Base-by-base conservation (phyloP, 37 sponge, comb jelly and placozoan species). In the Halisarca cf. caerulea region DNA sequence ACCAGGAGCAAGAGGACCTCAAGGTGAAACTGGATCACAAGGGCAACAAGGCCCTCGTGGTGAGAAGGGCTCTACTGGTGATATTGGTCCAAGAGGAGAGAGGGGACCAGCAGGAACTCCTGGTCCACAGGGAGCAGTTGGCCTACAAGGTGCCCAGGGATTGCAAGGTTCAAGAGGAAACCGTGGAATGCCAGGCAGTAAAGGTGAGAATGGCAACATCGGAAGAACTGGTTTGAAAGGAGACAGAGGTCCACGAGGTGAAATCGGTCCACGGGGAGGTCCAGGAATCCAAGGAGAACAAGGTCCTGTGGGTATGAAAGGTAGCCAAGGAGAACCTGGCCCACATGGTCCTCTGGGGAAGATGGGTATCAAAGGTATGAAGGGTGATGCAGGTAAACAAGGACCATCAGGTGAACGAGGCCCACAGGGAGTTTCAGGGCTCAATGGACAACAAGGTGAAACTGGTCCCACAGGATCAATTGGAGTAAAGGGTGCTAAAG, bases 21-120 rank as follows among this genome's bases (percentile, higher is more conserved):
- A 37, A 5, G 78, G 78, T 32, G 78, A 77, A 36, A 20, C 25
- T 3, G 78, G 78, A 5, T 25, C 37, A 77, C 47, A 24, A 77
- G 78, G 78, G 0, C 78, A 5, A 37, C 40, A 43, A 36, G 78
- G 78, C 21, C 27, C 23, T 1, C 32, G 18, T 21, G 78, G 78
- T 38, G 39, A 32, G 28, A 2, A 37, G 39, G 78, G 78, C 34
- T 44, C 78, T 8, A 25, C 25, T 27, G 78, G 78, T 4, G 23
- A 41, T 39, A 41, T 15, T 27, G 78, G 78, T 1, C 43, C 40
- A 77, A 32, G 39, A 40, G 78, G 78, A 2, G 45, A n/a, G n/a
- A n/a, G n/a, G 39, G 78, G 78, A 77, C 78, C 78, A 24, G 25
- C 25, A 38, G 78, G 78, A 21, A 23, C 78, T 39, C 78, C 17